Percentiles rank a stretch among this genome's conserved stretches.
These are phyloP conservation scores for Holothuria glaberrima DNA, from an alignment of 35 echinoderm and acorn worm species.

Conservation along the genomic window DNA sequence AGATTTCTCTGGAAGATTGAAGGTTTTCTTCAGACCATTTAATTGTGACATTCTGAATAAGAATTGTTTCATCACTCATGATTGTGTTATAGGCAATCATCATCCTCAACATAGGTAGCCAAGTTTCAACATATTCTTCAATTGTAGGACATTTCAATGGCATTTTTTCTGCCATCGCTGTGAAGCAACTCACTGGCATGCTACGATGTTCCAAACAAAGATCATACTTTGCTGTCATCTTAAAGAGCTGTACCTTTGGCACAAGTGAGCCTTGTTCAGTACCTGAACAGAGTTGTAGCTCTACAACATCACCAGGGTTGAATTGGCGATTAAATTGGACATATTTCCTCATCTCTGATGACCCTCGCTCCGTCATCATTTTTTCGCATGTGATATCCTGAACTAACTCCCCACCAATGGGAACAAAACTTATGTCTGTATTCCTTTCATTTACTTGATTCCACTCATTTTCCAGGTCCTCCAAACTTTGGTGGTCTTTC, in stretches of 20 bases:
- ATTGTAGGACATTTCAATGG: slow-evolving; percentile 15
- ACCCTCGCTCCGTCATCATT: background rate
- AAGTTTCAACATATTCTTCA: slow-evolving; percentile 22
- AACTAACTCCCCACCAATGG: background rate
- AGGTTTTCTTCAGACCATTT: background rate
- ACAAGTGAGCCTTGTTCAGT: slow-evolving; percentile 56
- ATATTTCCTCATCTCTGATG: slow-evolving; percentile 48
- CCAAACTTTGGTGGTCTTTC: background rate
- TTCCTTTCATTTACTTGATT: background rate
- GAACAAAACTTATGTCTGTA: background rate
- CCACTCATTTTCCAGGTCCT: slow-evolving; percentile 13
- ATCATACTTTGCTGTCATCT: slow-evolving; percentile 75
- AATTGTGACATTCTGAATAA: background rate
- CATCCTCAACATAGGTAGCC: slow-evolving; percentile 23
- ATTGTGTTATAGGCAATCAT: slow-evolving; percentile 27
- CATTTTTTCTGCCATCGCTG: slow-evolving; percentile 54
- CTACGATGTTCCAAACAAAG: slow-evolving; percentile 85
- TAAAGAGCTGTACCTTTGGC: slow-evolving; percentile 81
- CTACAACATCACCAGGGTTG: slow-evolving; percentile 63
- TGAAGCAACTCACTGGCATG: slow-evolving; percentile 77
- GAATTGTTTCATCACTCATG: slow-evolving; percentile 19
- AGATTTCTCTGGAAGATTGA: background rate
- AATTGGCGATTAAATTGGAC: slow-evolving; percentile 71
- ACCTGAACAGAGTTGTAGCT: slow-evolving; percentile 69
- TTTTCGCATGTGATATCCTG: background rate